Evolutionary conservation across 2,113 vertebrate genomes (phyloP).

Genomic region (Haplochromis vanheusdeni): DNA sequence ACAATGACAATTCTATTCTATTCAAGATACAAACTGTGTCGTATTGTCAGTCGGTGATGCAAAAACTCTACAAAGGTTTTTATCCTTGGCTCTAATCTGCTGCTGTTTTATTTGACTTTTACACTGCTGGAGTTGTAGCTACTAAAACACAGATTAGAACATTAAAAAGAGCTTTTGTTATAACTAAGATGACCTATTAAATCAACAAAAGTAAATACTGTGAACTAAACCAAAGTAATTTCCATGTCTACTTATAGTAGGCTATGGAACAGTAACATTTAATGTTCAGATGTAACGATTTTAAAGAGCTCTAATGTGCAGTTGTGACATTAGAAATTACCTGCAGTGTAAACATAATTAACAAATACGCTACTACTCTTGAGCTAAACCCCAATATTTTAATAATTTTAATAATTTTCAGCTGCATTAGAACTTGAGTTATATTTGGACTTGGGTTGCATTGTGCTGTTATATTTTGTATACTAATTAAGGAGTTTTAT

Average conservation of each 20-base stretch:
- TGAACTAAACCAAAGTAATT: not conserved
- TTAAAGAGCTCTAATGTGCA: not conserved
- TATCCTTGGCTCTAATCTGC: not conserved
- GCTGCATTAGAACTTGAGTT: not conserved
- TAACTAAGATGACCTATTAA: not conserved
- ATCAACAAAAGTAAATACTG: not conserved
- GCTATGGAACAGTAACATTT: not conserved
- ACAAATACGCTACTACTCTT: not conserved
- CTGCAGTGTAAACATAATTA: not conserved
- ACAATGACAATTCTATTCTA: accelerated
- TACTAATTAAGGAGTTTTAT: not conserved
- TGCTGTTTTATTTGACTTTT: not conserved
- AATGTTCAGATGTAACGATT: not conserved
- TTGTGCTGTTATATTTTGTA: not conserved
- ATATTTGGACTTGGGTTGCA: not conserved
- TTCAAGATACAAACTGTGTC: not conserved
- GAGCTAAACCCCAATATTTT: not conserved
- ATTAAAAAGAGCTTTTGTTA: not conserved
- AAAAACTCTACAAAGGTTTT: not conserved
- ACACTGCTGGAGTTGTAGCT: accelerated
- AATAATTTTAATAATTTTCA: not conserved
- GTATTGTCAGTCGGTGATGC: not conserved
- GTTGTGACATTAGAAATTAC: not conserved
- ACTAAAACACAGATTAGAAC: not conserved
- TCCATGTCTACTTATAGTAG: not conserved